These are phyloP conservation scores for Cephus pulcher DNA, from an alignment of 2,888 invertebrate species.

Conservation along the genomic window DNA sequence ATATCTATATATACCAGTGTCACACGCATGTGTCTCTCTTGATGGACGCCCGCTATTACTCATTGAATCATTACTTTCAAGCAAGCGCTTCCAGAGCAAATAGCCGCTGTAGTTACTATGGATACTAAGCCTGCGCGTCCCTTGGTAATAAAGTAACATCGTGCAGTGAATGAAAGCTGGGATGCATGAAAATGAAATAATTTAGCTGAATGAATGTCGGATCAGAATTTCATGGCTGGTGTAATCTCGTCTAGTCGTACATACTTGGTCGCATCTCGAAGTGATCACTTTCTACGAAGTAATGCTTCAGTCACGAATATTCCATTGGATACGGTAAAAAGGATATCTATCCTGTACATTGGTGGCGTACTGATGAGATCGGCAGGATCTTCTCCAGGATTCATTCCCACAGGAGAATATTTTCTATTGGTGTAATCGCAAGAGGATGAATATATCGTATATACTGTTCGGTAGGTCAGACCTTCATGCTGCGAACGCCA, in stretches of 20 bases:
- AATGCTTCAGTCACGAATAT: neutral
- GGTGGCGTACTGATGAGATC: neutral
- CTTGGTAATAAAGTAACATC: neutral
- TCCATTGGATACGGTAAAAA: neutral
- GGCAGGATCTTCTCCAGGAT: neutral
- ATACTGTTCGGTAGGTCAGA: neutral
- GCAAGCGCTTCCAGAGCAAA: neutral
- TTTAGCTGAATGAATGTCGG: slow-evolving; percentile 22
- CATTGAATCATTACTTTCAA: slow-evolving; percentile 26
- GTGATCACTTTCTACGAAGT: neutral
- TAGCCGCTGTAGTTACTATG: neutral
- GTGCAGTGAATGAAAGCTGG: slow-evolving; percentile 6
- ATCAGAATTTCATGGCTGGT: slow-evolving; percentile 17
- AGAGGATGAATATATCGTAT: neutral
- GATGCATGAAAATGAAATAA: slow-evolving; percentile 23
- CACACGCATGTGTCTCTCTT: slow-evolving; percentile 43
- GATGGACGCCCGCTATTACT: slow-evolving; percentile 53
- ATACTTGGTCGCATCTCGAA: neutral
- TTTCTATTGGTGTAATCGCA: neutral
- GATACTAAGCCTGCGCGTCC: neutral
- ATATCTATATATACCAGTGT: slow-evolving; percentile 28
- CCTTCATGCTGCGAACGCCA: neutral
- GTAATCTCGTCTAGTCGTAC: slow-evolving; percentile 6
- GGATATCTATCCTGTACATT: neutral
- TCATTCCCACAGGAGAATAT: neutral